Evolutionary conservation across 1,140 invertebrate species (phyloP), one percentile per base, ranked within the genome.

Genomic region (Stegodyphus dumicola): DNA sequence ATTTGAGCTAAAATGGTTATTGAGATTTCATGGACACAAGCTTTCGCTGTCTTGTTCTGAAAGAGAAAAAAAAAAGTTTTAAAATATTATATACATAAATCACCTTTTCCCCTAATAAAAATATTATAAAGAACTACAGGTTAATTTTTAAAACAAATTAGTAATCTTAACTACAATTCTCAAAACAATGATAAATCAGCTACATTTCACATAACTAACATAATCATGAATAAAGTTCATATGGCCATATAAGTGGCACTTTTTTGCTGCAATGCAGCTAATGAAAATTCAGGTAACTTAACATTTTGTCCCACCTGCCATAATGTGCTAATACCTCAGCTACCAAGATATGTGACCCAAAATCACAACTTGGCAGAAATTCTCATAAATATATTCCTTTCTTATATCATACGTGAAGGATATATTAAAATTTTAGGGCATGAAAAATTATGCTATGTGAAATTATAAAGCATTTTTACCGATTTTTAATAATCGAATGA

Each of bases 1-100:
- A 71, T 75, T 85, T 85, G 81, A 85, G 81, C 73, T 75, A 48
- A 69, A 76, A 17, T 33, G 33, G 93, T 96, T 94, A 97, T 94
- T 96, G 96, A 10, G 94, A 95, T 91, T 97, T 97, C 92, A 96
- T 94, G 10, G 95, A 95, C 2, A 95, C 94, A 86, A 96, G 91
- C 91, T 97, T 97, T 87, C 96, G 92, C 73, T 95, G 94, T 89
- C 95, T 93, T 52, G 94, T 94, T 88, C 94, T 91, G n/a, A n/a
- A n/a, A 87, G 49, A 88, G 89, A 74, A 74, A 80, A 86, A 87
- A 84, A 77, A 56, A 53, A n/a, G 6, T 65, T n/a, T 67, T 70
- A 48, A 10, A 10, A 9, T 10, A 60, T 15, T 60, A 10, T 1
- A 2, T 60, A 7, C 13, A 10, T 60, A 60, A 60, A 60, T 10